Evolutionary conservation across 1,140 invertebrate species (phyloP).

Genomic region (Grapholita molesta): DNA sequence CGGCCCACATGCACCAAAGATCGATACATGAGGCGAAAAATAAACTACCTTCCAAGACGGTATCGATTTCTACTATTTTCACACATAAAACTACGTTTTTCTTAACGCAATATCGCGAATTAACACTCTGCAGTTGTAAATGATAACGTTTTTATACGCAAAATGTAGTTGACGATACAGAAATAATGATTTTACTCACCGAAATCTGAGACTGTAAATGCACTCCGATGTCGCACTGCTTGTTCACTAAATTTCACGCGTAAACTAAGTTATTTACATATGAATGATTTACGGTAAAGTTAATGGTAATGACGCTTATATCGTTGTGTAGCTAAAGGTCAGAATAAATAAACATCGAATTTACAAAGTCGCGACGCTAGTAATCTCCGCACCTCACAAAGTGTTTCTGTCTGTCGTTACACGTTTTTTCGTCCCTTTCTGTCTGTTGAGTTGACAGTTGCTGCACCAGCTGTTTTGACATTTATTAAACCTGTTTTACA

Average conservation of each 20-base stretch:
- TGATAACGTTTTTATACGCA: background rate
- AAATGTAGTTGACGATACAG: conserved; percentile 25
- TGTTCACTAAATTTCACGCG: background rate
- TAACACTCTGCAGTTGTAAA: background rate
- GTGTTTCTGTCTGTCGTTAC: background rate
- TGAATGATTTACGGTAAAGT: conserved; percentile 3
- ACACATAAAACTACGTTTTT: background rate
- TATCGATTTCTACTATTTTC: conserved; percentile 2
- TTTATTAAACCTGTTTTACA: background rate
- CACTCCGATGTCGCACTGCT: background rate
- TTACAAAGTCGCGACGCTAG: background rate
- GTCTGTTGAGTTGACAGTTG: conserved; percentile 4
- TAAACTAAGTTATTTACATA: background rate
- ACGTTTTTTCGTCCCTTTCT: background rate
- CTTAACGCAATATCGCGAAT: background rate
- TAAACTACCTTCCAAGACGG: background rate
- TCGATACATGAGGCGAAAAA: conserved; percentile 4
- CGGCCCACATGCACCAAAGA: background rate
- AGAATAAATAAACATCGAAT: conserved; percentile 11
- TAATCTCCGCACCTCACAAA: background rate
- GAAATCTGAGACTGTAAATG: conserved; percentile 10
- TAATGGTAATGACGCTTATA: conserved; percentile 5
- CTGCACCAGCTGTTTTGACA: background rate
- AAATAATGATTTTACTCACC: conserved; percentile 32
- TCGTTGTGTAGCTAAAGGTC: conserved; percentile 2